phyloP scores from a whole-genome alignment of 1,140 invertebrate species.

The Pemphigus obesinymphae region DNA sequence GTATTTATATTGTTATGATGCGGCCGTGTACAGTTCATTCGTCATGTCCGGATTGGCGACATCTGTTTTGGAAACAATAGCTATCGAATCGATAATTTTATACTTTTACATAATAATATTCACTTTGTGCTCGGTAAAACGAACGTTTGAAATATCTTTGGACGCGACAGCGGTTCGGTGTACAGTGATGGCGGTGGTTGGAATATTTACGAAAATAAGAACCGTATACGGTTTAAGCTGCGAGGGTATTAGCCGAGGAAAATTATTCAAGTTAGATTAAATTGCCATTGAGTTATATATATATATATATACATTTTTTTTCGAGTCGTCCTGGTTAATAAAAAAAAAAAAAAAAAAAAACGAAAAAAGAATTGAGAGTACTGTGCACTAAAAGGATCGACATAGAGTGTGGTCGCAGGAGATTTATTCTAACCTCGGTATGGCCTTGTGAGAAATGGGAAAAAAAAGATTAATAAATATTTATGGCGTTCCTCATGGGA shows the following conservation, averaged over 20 bases:
- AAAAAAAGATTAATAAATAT: slow-evolving; percentile 38
- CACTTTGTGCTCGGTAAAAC: background rate
- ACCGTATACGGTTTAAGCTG: background rate
- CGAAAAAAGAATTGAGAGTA: background rate
- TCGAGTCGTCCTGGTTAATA: background rate
- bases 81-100: background rate
- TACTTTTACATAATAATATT: background rate
- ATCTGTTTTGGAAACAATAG: too few species aligned
- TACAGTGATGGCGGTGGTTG: background rate
- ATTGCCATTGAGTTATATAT: background rate
- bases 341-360: slow-evolving; percentile 10
- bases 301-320: too few species aligned
- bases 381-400: slow-evolving; percentile 23
- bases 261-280: slow-evolving; percentile 36
- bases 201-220: background rate
- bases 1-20: too few species aligned
- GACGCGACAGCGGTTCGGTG: too few species aligned
- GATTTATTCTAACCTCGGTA: background rate
- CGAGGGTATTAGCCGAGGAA: background rate
- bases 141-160: background rate
- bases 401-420: background rate
- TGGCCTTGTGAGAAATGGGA: slow-evolving; percentile 22
- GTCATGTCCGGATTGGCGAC: too few species aligned
- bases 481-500: slow-evolving; percentile 13
- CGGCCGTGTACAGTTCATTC: too few species aligned